Evolutionary conservation across 2,888 invertebrate genomes (phyloP), one percentile per base, ranked within the genome.

Genomic region (Cepaea hortensis): DNA sequence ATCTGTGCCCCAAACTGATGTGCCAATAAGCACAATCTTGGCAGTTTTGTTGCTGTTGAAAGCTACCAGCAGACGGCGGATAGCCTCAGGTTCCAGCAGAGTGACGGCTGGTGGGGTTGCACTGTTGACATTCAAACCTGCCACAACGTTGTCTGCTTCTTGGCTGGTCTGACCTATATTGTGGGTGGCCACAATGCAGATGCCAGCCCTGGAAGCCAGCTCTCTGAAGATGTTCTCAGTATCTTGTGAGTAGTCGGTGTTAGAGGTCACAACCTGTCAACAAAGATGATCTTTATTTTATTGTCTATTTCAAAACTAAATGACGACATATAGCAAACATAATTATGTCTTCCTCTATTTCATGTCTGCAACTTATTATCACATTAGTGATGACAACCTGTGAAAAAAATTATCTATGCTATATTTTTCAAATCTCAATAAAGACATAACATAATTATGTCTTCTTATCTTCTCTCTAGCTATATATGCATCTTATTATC

Each of bases 121-220:
- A 4, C 85, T 89, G 23, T 90, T 87, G 0, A 91, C 84, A 18
- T 89, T 77, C 23, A 88, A 80, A 18, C 83, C 83, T 5, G n/a
- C n/a, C 5, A 83, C 62, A 46, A 48, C 79, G 48, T n/a, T 46
- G 15, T 79, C 50, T 20, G 75, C 77, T 50, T 76, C 68, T 11
- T 70, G 76, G n/a, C 35, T 65, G 23, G 85, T 79, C 23, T 75
- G 75, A 15, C 84, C 86, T 15, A 88, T 72, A 50, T 85, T 87
- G 85, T 91, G 90, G 0, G 90, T 90, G 5, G 92, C 91, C 2
- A 93, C 92, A 65, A 94, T 90, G 82, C 94, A 94, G 65, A 93
- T 92, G 2, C 92, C 93, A 55, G 91, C 91, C 62, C 90, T 86
- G 4, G 91, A 91, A 7, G 91, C 92, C 2, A 92, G 85, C 46